Evolutionary conservation across 2,113 vertebrate genomes (phyloP), one percentile per base, ranked within the genome.

Genomic region (Siniperca knerii): DNA sequence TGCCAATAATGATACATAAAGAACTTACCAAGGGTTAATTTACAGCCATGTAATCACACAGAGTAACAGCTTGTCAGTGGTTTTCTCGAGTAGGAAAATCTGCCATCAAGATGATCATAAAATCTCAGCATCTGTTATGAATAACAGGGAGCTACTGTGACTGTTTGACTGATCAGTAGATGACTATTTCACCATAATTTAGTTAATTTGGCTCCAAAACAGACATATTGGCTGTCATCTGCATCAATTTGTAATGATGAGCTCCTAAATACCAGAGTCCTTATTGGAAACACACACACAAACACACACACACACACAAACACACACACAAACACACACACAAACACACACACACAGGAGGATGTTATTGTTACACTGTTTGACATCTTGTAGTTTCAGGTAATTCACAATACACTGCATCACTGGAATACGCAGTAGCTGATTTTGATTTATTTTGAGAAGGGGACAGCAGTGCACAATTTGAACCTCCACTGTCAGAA

Each of bases 91-190:
- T 75, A 89, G 74, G 67, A 85, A 89, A 82, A 92, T 93, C 81
- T 92, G 89, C 77, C 60, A 83, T 82, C 71, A 83, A 80, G 82
- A 89, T 72, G 81, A 79, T 89, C 81, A 64, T 93, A 91, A 93
- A 93, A 79, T 67, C 82, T 33, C 87, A 86, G 82, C 90, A 93
- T 92, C 92, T 93, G 90, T 69, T 93, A 23, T 29, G 84, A 87
- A 50, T 75, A 77, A 72, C 84, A 71, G 83, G 40, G 71, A 75
- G 77, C 84, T 29, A 12, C 62, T 54, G 65, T 23, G 67, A 25
- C 79, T 72, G 81, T 65, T 18, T 70, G 65, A 50, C 64, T 79
- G 68, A 82, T 83, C 46, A 62, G 52, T 16, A 35, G n/a, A 81
- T 2, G 74, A 25, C 74, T 81, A 57, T 82, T 85, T 80, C 67